Conservation (phyloP, 2,113 vertebrate species). For the Campylomormyrus tamandua region DNA sequence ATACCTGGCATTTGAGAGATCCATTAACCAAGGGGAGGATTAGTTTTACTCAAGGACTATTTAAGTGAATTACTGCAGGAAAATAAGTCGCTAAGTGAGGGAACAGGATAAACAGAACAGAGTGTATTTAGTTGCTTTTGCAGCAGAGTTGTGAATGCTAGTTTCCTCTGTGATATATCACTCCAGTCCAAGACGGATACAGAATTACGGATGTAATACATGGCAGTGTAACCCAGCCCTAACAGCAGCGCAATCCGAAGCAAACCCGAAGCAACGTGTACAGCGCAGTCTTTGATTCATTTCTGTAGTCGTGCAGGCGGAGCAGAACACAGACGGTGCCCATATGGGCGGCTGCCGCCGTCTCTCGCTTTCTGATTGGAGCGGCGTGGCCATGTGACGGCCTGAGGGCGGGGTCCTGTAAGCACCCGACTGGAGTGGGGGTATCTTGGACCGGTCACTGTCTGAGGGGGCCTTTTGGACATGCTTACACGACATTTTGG, state of each 20-base stretch:
- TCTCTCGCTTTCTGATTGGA: conserved; percentile 37
- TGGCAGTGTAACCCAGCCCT: not conserved
- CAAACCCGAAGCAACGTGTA: not conserved
- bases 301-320: conserved; percentile 25
- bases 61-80: conserved; percentile 10
- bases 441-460: not conserved
- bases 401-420: conserved; percentile 31
- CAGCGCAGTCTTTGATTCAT: conserved; percentile 34
- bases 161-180: conserved; percentile 6
- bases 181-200: not conserved
- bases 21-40: conserved; percentile 4
- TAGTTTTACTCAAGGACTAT: not conserved
- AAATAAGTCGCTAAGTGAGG: conserved; percentile 7
- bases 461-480: not conserved
- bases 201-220: not conserved
- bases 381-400: conserved; percentile 25
- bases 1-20: not conserved
- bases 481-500: not conserved
- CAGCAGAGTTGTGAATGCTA: not conserved
- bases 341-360: conserved; percentile 37
- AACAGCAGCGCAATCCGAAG: not conserved
- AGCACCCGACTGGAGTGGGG: not conserved
- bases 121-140: not conserved
- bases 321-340: conserved; percentile 37
- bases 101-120: not conserved